Conservation (phyloP, 2,888 invertebrate genomes). For the Ectemnius lituratus region DNA sequence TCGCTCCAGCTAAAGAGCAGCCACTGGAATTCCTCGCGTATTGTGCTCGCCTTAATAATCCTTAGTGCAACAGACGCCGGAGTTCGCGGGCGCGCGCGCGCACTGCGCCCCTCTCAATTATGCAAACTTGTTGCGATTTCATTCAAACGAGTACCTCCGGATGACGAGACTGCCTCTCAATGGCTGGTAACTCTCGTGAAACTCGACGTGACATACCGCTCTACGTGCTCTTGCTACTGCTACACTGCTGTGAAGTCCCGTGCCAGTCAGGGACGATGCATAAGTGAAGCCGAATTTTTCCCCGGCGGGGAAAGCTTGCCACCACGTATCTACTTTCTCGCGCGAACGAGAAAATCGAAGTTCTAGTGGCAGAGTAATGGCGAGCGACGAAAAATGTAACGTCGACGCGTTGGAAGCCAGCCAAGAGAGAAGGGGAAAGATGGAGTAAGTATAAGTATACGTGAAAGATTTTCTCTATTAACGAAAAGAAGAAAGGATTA, state of each 20-base stretch:
- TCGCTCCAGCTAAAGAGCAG: no score
- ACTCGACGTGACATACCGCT: conserved; percentile 18
- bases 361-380: conserved; percentile 11
- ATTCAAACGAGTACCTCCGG: conserved; percentile 43
- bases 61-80: no score
- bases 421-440: conserved; percentile 48
- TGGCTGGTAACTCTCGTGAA: conserved; percentile 56
- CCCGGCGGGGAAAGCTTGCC: no score
- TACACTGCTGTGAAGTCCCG: no score
- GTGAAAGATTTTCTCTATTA: conserved; percentile 53
- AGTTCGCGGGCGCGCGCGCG: not conserved
- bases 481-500: conserved; percentile 55
- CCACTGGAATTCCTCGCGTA: no score
- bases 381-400: conserved; percentile 10
- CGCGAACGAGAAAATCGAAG: not conserved
- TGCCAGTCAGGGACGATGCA: no score
- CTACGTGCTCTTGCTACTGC: no score
- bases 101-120: conserved; percentile 37
- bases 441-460: conserved; percentile 29
- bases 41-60: no score
- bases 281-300: no score
- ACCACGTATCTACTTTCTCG: not conserved
- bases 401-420: conserved; percentile 37
- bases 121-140: conserved; percentile 55
- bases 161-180: conserved; percentile 51